Base-by-base conservation (phyloP, 1,140 invertebrate genomes). In the Helicorthomorpha holstii region DNA sequence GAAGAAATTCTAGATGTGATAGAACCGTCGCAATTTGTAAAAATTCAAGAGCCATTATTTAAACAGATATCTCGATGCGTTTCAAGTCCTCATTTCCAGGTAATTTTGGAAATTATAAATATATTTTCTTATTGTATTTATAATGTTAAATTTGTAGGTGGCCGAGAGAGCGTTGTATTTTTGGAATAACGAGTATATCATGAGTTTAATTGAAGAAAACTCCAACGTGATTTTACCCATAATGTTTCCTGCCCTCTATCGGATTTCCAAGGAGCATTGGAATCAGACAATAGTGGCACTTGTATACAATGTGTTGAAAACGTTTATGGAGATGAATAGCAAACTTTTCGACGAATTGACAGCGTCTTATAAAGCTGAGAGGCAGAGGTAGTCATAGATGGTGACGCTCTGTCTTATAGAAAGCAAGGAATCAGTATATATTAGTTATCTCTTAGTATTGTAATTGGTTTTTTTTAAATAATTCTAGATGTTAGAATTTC, bases 301-400 rank as follows among this genome's bases (percentile, higher is more conserved):
- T 59, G 92, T 98, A 63, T 98, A 99, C 75, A 98, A 98, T 72
- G 94, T 97, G 63, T 79, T 98, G 61, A 98, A 98, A 73, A 85
- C 95, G 54, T 98, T 98, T 70, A 99, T 98, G 94, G 94, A 98
- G 73, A 97, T 98, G 89, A 97, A 99, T 75, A 93, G 91, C 62
- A 96, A 94, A 71, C 77, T 98, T 34, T 99, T 98, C 71, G 93
- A 98, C 72, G 90, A 97, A 70, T 83, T 97, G 64, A 95, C 93
- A 61, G 86, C 92, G 64, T 92, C 89, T 69, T 97, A 96, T 73
- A 96, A 97, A 74, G 85, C 88, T 60, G 92, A 96, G 71, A 75
- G 89, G 70, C 90, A 95, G 80, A 94, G 91, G 91, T 96, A 75
- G 78, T 79, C 75, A 19, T 16, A 4, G 23, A 48, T 54, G 14